phyloP scores from a whole-genome alignment of 1,140 invertebrate species.

The Ceratitis capitata region DNA sequence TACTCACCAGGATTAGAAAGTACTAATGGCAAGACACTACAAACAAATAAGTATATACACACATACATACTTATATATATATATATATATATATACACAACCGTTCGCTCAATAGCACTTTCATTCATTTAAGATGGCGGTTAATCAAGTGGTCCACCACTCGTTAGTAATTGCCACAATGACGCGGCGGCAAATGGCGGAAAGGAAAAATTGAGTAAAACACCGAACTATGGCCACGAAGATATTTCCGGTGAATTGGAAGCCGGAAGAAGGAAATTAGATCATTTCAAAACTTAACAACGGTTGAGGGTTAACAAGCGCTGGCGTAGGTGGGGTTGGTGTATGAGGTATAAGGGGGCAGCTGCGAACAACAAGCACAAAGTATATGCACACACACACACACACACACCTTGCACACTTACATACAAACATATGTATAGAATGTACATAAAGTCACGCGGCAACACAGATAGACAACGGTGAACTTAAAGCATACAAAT shows the following conservation, averaged over 20 bases:
- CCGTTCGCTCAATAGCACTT: not conserved
- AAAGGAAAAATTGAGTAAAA: not conserved
- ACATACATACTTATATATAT: not conserved
- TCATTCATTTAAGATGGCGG: not conserved
- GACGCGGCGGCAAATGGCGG: not conserved
- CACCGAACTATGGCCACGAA: not conserved
- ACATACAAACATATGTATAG: no score
- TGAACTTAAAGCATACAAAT: not conserved
- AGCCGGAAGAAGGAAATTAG: conserved; percentile 45
- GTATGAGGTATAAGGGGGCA: not conserved
- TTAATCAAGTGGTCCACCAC: not conserved
- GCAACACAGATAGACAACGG: not conserved
- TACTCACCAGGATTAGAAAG: no score
- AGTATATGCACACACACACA: not conserved
- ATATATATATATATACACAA: not conserved
- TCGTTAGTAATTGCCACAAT: not conserved
- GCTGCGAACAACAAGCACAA: not conserved
- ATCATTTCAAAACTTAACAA: conserved; percentile 43
- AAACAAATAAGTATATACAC: no score
- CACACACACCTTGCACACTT: no score
- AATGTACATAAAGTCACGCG: not conserved
- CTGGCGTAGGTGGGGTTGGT: not conserved
- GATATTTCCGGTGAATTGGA: conserved; percentile 16
- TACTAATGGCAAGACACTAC: no score
- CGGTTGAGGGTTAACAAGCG: not conserved